Conservation (phyloP, 2,888 invertebrate genomes). For the Pseudoips prasinana region DNA sequence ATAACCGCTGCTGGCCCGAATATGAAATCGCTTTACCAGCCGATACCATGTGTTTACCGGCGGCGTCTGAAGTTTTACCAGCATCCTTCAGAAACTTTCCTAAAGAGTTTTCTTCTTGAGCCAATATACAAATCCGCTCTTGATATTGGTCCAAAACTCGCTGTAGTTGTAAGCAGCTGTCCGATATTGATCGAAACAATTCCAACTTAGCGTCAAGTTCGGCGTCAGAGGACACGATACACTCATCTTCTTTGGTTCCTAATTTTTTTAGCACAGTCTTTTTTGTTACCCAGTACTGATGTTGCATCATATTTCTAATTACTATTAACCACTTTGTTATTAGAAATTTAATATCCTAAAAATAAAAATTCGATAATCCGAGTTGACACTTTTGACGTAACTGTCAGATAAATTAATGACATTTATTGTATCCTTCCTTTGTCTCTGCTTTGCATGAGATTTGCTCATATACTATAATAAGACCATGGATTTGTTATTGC, state of each 20-base stretch:
- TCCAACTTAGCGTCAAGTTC: slow-evolving; percentile 98
- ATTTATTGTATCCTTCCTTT: no score
- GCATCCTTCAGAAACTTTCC: slow-evolving; percentile 97
- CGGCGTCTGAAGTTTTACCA: slow-evolving; percentile 94
- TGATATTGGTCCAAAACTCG: slow-evolving; percentile 96
- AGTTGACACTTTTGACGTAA: slow-evolving; percentile 21
- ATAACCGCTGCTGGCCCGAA: slow-evolving; percentile 95
- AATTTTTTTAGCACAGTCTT: slow-evolving; percentile 96
- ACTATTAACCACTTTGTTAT: no score
- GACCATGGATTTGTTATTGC: no score
- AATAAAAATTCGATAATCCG: no score
- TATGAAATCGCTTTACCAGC: slow-evolving; percentile 93
- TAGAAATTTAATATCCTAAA: no score
- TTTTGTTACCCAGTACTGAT: slow-evolving; percentile 99
- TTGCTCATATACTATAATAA: no score
- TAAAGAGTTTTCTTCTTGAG: slow-evolving; percentile 97
- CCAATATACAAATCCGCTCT: slow-evolving; percentile 94
- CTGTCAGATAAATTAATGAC: no score
- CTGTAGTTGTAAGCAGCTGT: slow-evolving; percentile 93
- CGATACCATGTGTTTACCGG: slow-evolving; percentile 80
- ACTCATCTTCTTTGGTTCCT: slow-evolving; percentile 98
- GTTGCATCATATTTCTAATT: slow-evolving; percentile 87
- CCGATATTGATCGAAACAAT: slow-evolving; percentile 94
- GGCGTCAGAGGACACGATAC: slow-evolving; percentile 97
- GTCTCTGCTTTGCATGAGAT: no score